A percentile compares a stretch with the other conserved stretches of the same genome.
Evolutionary conservation across 2,888 invertebrate species (phyloP).

Genomic region (Drosophila conformis): DNA sequence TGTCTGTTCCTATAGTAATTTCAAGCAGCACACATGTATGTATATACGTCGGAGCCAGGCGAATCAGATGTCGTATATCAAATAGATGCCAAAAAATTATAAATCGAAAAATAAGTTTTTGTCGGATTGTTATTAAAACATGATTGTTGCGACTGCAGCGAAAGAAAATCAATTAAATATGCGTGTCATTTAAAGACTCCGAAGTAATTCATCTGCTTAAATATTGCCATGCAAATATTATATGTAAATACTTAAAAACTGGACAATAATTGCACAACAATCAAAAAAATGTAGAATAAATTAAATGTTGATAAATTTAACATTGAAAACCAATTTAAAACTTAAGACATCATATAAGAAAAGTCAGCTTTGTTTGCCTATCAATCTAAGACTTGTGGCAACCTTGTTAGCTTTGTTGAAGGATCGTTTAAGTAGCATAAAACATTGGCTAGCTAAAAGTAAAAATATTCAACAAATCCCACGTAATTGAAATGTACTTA

Average conservation of each 20-base stretch:
- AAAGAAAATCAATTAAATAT: not conserved
- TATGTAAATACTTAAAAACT: not conserved
- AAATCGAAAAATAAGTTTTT: not conserved
- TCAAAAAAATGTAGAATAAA: not conserved
- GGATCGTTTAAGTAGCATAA: not conserved
- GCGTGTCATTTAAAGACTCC: not conserved
- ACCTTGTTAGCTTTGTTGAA: not conserved
- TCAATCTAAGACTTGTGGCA: not conserved
- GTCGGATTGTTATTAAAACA: not conserved
- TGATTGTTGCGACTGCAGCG: not conserved
- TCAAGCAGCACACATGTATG: not conserved
- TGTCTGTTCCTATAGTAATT: not conserved
- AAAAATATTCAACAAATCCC: not conserved
- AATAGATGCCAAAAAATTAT: not conserved
- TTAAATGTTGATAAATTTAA: not conserved
- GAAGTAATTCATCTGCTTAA: not conserved
- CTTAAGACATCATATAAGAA: not conserved
- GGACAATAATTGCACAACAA: not conserved
- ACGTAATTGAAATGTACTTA: not conserved
- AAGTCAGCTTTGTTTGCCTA: not conserved
- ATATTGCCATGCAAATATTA: not conserved
- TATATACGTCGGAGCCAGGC: no score
- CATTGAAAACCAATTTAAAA: not conserved
- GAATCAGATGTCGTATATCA: not conserved
- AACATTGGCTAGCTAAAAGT: not conserved